A percentile compares a stretch with the other conserved stretches of the same genome.
Conservation (phyloP, 2,888 invertebrate species). For the Drosophila antonietae region DNA sequence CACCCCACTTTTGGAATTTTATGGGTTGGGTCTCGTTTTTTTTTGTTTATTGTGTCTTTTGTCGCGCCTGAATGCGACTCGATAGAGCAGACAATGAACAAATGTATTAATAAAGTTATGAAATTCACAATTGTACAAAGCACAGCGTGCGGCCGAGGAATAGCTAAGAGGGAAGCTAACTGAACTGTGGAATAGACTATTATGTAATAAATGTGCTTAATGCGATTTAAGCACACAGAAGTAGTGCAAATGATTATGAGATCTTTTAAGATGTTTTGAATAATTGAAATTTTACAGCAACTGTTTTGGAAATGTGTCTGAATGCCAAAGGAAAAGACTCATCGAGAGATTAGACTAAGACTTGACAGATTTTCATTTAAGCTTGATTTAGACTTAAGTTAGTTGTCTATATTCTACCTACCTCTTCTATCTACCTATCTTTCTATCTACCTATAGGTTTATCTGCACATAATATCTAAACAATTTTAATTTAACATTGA, state of each 20-base stretch:
- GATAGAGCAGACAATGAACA: slow-evolving; percentile 63
- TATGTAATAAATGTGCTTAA: slow-evolving; percentile 11
- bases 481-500: background rate
- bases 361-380: no score
- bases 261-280: background rate
- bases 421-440: background rate
- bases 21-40: slow-evolving; percentile 36
- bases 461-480: background rate
- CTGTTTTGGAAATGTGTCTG: no score
- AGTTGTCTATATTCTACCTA: background rate
- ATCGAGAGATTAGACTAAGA: no score
- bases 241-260: slow-evolving; percentile 1
- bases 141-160: slow-evolving; percentile 10
- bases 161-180: background rate
- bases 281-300: background rate
- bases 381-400: no score
- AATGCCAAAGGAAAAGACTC: no score
- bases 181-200: background rate
- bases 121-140: slow-evolving; percentile 55
- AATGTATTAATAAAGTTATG: slow-evolving; percentile 78
- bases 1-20: slow-evolving; percentile 11
- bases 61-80: slow-evolving; percentile 72
- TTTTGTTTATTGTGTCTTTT: slow-evolving; percentile 49
- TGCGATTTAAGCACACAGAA: slow-evolving; percentile 8
- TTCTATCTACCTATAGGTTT: background rate